A percentile compares a stretch with the other conserved stretches of the same genome.
phyloP scores from a whole-genome alignment of 2,113 vertebrate species.

The Saccopteryx bilineata region DNA sequence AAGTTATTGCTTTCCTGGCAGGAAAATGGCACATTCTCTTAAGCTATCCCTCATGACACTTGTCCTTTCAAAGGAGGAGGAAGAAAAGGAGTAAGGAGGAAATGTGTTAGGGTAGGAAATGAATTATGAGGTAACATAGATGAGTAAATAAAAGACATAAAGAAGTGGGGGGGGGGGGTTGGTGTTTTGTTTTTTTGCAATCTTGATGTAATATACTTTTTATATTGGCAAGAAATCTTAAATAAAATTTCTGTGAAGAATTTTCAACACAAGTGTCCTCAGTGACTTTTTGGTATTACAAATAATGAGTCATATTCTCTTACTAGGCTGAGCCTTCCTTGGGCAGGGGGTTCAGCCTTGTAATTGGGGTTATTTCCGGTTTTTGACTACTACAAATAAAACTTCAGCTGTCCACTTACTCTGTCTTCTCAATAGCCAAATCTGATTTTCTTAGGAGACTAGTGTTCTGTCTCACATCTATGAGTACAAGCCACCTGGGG shows the following conservation, averaged over 20 bases:
- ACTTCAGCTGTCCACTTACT: background rate
- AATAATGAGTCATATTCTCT: slow-evolving; percentile 38
- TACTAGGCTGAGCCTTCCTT: background rate
- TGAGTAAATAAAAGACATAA: background rate
- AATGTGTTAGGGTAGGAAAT: slow-evolving; percentile 37
- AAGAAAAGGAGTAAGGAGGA: slow-evolving; percentile 30
- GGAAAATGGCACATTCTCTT: slow-evolving; percentile 19
- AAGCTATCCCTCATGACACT: background rate
- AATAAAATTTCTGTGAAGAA: slow-evolving; percentile 78
- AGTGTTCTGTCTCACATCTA: background rate
- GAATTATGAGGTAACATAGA: slow-evolving; percentile 60
- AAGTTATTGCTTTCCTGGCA: slow-evolving; percentile 39
- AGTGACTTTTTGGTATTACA: slow-evolving; percentile 56
- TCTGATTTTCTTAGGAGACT: background rate
- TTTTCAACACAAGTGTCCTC: slow-evolving; percentile 44
- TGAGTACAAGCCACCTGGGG: background rate
- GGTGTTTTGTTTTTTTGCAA: background rate
- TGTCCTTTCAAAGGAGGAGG: slow-evolving; percentile 48
- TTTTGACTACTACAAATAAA: too few relatives aligned
- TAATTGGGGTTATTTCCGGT: too few relatives aligned
- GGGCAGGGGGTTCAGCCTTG: background rate
- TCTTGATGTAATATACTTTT: slow-evolving; percentile 71
- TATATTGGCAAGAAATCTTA: slow-evolving; percentile 64
- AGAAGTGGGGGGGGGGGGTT: background rate
- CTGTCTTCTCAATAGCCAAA: background rate